Conservation (phyloP, 2,888 invertebrate species). For the Nezara viridula region DNA sequence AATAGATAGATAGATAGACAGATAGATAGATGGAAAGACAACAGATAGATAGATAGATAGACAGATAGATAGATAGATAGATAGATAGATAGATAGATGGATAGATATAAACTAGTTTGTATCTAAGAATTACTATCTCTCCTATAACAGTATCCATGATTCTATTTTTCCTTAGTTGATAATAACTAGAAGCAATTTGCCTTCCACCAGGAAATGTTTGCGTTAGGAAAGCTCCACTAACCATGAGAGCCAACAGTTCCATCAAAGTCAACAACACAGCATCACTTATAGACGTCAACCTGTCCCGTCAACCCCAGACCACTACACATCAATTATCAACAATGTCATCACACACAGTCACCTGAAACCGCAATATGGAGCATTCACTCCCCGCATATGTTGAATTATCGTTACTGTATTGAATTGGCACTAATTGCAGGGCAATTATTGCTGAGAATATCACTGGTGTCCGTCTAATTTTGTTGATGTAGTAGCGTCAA, state of each 20-base stretch:
- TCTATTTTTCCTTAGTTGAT: background rate
- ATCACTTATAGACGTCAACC: constrained; percentile 29
- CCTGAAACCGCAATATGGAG: background rate
- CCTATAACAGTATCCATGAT: too few relatives aligned
- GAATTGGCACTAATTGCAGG: background rate
- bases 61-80: too few relatives aligned
- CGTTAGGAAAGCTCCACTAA: background rate
- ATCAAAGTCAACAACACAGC: constrained; percentile 32
- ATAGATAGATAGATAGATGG: too few relatives aligned
- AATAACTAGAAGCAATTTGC: background rate
- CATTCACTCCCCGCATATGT: background rate
- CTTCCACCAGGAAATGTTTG: background rate
- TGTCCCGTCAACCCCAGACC: background rate
- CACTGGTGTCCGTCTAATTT: background rate
- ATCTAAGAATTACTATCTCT: too few relatives aligned
- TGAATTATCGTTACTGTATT: background rate
- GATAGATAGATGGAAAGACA: too few relatives aligned
- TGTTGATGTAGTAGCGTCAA: background rate
- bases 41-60: too few relatives aligned
- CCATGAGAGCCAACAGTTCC: background rate
- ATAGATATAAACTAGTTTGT: too few relatives aligned
- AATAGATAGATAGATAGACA: too few relatives aligned
- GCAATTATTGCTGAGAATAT: background rate
- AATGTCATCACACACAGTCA: background rate
- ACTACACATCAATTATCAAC: constrained; percentile 30